These are phyloP conservation scores for Pyxicephalus adspersus DNA, from an alignment of 2,113 vertebrate genomes.

Conservation along the genomic window DNA sequence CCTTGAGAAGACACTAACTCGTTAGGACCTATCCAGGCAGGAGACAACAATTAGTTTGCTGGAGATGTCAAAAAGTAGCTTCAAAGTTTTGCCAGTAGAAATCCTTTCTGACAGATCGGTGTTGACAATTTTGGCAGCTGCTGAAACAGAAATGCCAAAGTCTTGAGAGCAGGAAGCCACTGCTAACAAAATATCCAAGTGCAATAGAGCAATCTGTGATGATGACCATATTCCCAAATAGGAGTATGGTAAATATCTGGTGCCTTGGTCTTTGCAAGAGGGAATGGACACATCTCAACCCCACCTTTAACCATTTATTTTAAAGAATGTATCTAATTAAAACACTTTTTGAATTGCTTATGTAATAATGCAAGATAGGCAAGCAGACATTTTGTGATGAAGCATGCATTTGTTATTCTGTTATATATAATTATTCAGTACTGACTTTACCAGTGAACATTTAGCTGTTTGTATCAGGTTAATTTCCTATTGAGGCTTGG, in stretches of 20 bases:
- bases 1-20: conserved; percentile 91
- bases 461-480: too few relatives aligned
- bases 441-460: too few relatives aligned
- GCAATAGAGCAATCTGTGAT: neutral
- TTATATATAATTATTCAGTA: too few relatives aligned
- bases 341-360: neutral
- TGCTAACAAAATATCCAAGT: conserved; percentile 29
- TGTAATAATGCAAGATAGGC: too few relatives aligned
- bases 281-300: neutral
- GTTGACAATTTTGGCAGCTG: conserved; percentile 86
- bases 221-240: conserved; percentile 29
- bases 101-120: conserved; percentile 91
- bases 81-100: conserved; percentile 85
- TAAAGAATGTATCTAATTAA: neutral
- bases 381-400: too few relatives aligned
- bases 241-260: conserved; percentile 16
- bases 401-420: too few relatives aligned
- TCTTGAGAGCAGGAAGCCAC: conserved; percentile 53
- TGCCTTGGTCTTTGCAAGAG: neutral
- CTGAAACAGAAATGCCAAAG: conserved; percentile 65
- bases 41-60: conserved; percentile 97
- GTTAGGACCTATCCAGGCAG: conserved; percentile 80
- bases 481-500: too few relatives aligned
- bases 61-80: conserved; percentile 89
- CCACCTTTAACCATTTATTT: neutral